Evolutionary conservation across 2,113 vertebrate species (phyloP), one percentile per base, ranked within the genome.

Genomic region (Prunella fulvescens): DNA sequence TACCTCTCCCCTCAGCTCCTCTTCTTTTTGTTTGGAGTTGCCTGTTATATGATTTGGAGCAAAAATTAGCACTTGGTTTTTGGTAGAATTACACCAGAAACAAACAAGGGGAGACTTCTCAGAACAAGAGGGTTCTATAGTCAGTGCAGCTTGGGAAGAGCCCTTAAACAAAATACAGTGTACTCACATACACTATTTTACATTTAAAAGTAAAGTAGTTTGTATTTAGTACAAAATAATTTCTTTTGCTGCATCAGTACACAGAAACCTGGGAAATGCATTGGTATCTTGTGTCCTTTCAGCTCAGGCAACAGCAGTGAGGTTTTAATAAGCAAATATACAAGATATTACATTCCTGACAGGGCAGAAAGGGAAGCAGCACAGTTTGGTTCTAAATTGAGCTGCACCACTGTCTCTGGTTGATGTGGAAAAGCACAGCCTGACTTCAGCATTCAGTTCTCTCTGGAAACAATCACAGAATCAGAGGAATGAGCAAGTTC

Each of bases 211-310:
- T 54, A 16, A 93, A 88, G 15, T 65, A 19, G 6, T 86, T 71
- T 86, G 54, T 81, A 83, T 88, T 93, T 88, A 86, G 77, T 81
- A 96, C 25, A 96, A 96, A 96, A 86, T 19, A 56, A 88, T 65
- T 35, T 88, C 73, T 90, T 26, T 87, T 53, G n/a, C 23, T 96
- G 92, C 54, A 78, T 39, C 65, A 60, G 23, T 53, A 70, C 50
- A 48, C 14, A 73, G 51, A 90, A 61, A 39, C 10, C 40, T 28
- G 39, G 84, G 53, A 82, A 51, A 45, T 12, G 26, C 9, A 74
- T n/a, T 62, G 54, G 22, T 77, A 42, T 9, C 16, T 44, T 26
- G 4, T 60, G 35, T 19, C 19, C 48, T 29, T 48, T 71, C 77
- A 80, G 29, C 13, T 92, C 44, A 83, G 78, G 65, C 51, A 53